Evolutionary conservation across 2,888 invertebrate species (phyloP), one percentile per base, ranked within the genome.

Genomic region (Neocrepidodera transversa): DNA sequence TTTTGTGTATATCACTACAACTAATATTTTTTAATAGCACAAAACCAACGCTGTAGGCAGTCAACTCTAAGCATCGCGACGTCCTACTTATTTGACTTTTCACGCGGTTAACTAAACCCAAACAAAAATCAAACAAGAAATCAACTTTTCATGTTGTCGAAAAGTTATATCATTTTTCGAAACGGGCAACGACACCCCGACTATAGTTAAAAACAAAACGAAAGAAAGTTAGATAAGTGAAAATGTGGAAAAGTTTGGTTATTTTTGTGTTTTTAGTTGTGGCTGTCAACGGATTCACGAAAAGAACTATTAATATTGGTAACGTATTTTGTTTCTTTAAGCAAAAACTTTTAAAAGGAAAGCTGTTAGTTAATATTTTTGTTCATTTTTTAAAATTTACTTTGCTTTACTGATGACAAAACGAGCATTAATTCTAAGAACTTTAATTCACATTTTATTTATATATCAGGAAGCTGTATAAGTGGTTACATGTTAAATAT

Each of bases 31-130:
- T 45, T 26, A 45, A 13, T 26, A 23, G 26, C 26, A 7, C 11
- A 45, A 45, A 17, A 40, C 8, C 14, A 7, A 13, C 11, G 20
- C 45, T 1, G 45, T 28, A 50, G 7, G 13, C 40, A 45, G 43
- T 42, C 30, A 23, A 56, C 56, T 35, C 11, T 49, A 14, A 2
- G 20, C 57, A 45, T 43, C 57, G 57, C 50, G 56, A 49, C 56
- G 56, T 10, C 20, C 32, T n/a, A 17, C 11, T 54, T 54, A n/a
- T 42, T 35, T 20, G 32, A 11, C 11, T 3, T 32, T 32, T 32
- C 10, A 13, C 2, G 10, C 16, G 16, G 13, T 38, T 38, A 38
- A 38, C 38, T 7, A 8, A 38, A 17, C 1, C 10, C 13, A 13
- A 35, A 17, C 17, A 16, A 38, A 38, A 38, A 32, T 32, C 10